phyloP scores from a whole-genome alignment of 2,113 vertebrate genomes.

The Sinosuthora webbiana region DNA sequence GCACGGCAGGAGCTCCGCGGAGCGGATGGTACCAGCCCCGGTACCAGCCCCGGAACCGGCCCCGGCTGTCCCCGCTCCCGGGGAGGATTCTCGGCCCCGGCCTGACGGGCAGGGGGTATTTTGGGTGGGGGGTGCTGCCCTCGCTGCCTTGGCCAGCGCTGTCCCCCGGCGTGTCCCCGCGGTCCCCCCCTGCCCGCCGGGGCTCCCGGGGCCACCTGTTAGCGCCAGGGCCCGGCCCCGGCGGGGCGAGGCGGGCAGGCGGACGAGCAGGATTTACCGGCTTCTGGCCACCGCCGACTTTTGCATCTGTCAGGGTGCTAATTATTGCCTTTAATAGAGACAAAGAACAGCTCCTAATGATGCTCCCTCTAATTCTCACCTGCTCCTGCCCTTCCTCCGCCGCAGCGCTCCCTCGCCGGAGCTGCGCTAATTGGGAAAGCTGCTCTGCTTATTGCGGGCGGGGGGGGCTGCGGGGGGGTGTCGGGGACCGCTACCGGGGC shows the following conservation, averaged over 20 bases:
- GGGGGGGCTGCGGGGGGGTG: not conserved
- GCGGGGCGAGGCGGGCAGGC: not conserved
- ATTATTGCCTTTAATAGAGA: slow-evolving; percentile 68
- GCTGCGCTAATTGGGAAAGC: slow-evolving; percentile 61
- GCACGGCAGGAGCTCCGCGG: not conserved
- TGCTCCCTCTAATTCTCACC: slow-evolving; percentile 64
- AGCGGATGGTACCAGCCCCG: not conserved
- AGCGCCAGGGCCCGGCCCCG: not conserved
- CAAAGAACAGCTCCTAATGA: slow-evolving; percentile 69
- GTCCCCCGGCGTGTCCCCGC: not conserved
- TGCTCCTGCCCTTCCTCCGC: slow-evolving; percentile 55
- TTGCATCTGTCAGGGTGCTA: slow-evolving; percentile 68
- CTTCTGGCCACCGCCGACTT: slow-evolving; percentile 38
- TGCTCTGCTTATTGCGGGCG: not conserved
- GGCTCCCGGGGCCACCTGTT: slow-evolving; percentile 44
- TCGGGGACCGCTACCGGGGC: not conserved
- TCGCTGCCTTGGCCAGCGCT: not conserved
- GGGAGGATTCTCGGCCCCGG: not conserved
- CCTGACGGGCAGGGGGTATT: fast-evolving
- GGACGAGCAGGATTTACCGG: not conserved
- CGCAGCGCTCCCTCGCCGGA: not conserved
- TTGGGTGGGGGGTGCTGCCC: not conserved
- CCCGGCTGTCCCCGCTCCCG: too few relatives aligned
- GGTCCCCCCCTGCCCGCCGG: not conserved
- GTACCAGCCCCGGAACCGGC: too few relatives aligned